Conservation (phyloP, 2,113 vertebrate genomes). For the Anguilla rostrata region DNA sequence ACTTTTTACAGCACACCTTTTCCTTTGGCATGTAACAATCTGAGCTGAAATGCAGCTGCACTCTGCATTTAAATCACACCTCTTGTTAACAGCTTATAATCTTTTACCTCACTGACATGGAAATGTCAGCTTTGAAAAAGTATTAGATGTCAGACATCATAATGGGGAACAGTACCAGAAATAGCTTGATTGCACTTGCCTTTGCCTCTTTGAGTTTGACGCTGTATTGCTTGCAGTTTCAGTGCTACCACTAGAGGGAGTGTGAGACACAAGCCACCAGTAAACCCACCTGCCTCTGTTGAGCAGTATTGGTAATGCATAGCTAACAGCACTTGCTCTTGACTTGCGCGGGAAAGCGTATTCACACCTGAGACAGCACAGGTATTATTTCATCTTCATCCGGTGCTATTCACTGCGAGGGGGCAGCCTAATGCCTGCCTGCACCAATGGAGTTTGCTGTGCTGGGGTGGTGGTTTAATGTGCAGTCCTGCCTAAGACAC, state of each 20-base stretch:
- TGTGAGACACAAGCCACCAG: neutral
- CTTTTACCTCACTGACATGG: neutral
- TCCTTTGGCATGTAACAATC: neutral
- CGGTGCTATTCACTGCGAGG: neutral
- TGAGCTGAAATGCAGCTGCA: neutral
- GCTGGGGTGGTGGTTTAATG: neutral
- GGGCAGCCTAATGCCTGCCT: neutral
- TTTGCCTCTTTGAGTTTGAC: neutral
- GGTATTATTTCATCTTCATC: neutral
- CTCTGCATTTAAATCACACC: neutral
- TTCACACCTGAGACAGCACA: neutral
- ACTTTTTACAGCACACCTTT: neutral
- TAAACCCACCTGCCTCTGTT: neutral
- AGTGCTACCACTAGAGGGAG: constrained; percentile 25
- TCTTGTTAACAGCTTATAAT: neutral
- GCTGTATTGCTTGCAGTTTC: neutral
- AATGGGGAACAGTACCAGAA: neutral
- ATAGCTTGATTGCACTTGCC: neutral
- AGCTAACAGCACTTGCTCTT: neutral
- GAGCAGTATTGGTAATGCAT: neutral
- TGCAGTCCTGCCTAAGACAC: neutral
- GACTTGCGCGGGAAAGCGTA: neutral
- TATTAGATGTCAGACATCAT: neutral
- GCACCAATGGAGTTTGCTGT: neutral
- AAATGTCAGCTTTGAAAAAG: neutral